Evolutionary conservation across 2,113 vertebrate genomes (phyloP).

Genomic region (Hucho hucho): DNA sequence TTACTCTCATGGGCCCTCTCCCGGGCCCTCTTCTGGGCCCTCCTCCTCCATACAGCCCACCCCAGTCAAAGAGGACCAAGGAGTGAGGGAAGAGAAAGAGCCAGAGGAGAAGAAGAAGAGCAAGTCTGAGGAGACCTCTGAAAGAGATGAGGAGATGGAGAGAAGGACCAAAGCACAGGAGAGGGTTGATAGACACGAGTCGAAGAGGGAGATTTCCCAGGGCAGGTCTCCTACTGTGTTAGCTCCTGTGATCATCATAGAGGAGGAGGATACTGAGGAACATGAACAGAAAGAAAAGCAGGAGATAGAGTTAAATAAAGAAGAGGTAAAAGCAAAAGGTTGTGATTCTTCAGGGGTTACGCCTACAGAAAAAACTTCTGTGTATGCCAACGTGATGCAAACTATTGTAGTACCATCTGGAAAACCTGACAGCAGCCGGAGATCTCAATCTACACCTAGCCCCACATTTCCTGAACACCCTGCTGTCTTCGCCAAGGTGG

Average conservation of each 20-base stretch:
- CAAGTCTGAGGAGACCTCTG: constrained; percentile 5
- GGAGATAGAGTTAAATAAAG: constrained; percentile 17
- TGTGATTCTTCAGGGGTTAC: constrained; percentile 19
- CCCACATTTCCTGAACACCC: constrained; percentile 58
- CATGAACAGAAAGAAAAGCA: constrained; percentile 25
- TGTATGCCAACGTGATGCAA: constrained; percentile 77
- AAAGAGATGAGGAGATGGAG: constrained; percentile 15
- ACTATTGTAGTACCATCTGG: constrained; percentile 55
- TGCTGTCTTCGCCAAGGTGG: constrained; percentile 73
- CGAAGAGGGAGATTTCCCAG: constrained; percentile 11
- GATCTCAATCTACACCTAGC: constrained; percentile 9
- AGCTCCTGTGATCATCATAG: constrained; percentile 55
- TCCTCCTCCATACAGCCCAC: constrained; percentile 41
- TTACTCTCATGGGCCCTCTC: constrained; percentile 18
- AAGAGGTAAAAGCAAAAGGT: constrained; percentile 5
- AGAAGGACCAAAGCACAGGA: constrained; percentile 50
- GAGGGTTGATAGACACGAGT: constrained; percentile 14
- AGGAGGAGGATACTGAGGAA: constrained; percentile 46
- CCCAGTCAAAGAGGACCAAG: constrained; percentile 41
- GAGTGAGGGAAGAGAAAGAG: constrained; percentile 21
- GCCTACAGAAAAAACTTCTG: constrained; percentile 35
- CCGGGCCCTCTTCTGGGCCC: too few relatives aligned
- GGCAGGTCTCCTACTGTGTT: constrained; percentile 33
- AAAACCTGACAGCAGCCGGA: constrained; percentile 13
- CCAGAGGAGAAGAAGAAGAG: constrained; percentile 12